These are phyloP conservation scores for Hypotaenidia philippensis DNA, from an alignment of 2,797 vertebrate genomes.

Conservation along the genomic window DNA sequence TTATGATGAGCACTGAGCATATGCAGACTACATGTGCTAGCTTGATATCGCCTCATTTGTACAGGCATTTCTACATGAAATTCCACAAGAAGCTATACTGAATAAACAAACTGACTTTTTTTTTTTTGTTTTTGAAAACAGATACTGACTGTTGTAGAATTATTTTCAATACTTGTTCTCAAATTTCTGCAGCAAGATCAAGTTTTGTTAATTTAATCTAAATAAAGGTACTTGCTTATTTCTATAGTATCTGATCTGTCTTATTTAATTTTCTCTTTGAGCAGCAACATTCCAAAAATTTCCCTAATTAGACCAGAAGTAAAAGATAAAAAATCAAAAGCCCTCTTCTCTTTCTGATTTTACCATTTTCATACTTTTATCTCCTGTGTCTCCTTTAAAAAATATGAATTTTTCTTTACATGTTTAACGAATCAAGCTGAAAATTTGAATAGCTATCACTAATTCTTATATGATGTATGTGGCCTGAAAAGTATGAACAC, in stretches of 20 bases:
- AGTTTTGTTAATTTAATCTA: background rate
- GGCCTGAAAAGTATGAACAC: background rate
- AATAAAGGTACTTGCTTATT: background rate
- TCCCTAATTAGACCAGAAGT: background rate
- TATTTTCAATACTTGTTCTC: background rate
- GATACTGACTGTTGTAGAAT: accelerated
- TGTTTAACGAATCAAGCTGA: background rate
- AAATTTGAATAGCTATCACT: background rate
- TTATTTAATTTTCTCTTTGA: background rate
- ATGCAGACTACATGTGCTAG: background rate
- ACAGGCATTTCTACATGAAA: background rate
- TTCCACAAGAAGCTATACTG: background rate
- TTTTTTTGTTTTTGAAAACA: background rate
- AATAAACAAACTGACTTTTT: accelerated
- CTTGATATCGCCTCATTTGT: too few relatives aligned
- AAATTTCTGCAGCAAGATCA: background rate
- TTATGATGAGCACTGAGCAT: background rate
- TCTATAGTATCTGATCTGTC: background rate
- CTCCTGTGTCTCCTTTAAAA: background rate
- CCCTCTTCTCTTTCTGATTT: background rate
- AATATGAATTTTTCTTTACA: background rate
- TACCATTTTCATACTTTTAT: background rate
- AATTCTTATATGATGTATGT: background rate
- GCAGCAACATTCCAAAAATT: background rate
- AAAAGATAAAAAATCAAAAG: background rate